Conservation (phyloP, 2,113 vertebrate genomes). For the Solea solea region DNA sequence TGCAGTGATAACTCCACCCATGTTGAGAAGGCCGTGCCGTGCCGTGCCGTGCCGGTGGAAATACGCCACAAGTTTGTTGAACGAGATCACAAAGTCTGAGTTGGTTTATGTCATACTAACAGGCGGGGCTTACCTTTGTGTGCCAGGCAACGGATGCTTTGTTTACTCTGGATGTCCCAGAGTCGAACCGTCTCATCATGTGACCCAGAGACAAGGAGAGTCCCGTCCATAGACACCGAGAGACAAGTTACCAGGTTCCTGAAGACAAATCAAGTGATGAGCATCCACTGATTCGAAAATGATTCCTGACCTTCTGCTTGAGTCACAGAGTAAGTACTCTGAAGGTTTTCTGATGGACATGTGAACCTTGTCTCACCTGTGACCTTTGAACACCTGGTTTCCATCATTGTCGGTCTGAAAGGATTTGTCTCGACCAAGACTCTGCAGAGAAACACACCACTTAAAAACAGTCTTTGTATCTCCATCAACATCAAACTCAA, state of each 20-base stretch:
- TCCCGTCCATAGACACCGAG: conserved; percentile 92
- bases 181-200: conserved; percentile 92
- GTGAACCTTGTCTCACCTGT: conserved; percentile 82
- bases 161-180: conserved; percentile 96
- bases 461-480: background rate
- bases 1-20: too few relatives aligned
- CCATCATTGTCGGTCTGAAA: conserved; percentile 88
- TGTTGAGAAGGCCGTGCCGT: too few relatives aligned
- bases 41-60: too few relatives aligned
- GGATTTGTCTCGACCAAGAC: conserved; percentile 84
- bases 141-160: conserved; percentile 88
- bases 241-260: conserved; percentile 95
- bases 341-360: too few relatives aligned
- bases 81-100: too few relatives aligned
- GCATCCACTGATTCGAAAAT: too few relatives aligned
- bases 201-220: conserved; percentile 90
- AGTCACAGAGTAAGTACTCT: too few relatives aligned
- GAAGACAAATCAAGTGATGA: background rate
- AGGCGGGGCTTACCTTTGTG: conserved; percentile 87
- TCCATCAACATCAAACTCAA: too few relatives aligned
- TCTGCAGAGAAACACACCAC: conserved; percentile 71
- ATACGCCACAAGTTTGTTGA: too few relatives aligned
- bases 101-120: background rate
- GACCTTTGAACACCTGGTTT: conserved; percentile 92
- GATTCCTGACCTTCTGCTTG: too few relatives aligned